These are phyloP conservation scores for Labeo rohita DNA, from an alignment of 2,113 vertebrate genomes.

Conservation along the genomic window DNA sequence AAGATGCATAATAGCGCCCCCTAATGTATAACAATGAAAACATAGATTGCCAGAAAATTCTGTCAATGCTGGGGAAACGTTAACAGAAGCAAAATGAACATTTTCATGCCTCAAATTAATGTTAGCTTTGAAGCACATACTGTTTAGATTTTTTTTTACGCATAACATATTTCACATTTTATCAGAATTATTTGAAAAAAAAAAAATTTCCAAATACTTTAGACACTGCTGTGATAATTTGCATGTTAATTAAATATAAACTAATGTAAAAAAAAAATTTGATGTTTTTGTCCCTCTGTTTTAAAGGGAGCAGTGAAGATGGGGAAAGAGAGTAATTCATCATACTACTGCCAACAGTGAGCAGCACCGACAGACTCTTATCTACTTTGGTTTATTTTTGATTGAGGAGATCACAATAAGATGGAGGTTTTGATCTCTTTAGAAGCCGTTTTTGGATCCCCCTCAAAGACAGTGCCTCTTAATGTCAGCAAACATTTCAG, in stretches of 20 bases:
- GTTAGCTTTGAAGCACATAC: neutral
- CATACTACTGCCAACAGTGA: slow-evolving; percentile 46
- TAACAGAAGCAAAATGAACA: no score
- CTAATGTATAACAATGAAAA: neutral
- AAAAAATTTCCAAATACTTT: neutral
- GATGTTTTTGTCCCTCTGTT: neutral
- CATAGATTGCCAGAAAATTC: no score
- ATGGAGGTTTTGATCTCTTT: neutral
- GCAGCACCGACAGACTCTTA: slow-evolving; percentile 61
- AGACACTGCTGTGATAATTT: neutral
- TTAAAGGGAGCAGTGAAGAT: slow-evolving; percentile 81
- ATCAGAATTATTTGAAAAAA: neutral
- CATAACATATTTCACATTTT: neutral
- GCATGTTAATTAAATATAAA: neutral
- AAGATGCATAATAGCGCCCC: neutral
- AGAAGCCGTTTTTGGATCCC: slow-evolving; percentile 56
- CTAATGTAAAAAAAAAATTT: neutral
- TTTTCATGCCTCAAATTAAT: no score
- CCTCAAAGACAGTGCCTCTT: slow-evolving; percentile 70
- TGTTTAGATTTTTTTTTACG: neutral
- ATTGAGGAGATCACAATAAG: neutral
- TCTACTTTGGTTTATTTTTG: slow-evolving; percentile 37
- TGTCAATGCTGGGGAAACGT: no score
- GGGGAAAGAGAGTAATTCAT: slow-evolving; percentile 75
- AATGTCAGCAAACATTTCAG: slow-evolving; percentile 61